phyloP scores from a whole-genome alignment of 2,113 vertebrate species.

The Phoenicopterus ruber region DNA sequence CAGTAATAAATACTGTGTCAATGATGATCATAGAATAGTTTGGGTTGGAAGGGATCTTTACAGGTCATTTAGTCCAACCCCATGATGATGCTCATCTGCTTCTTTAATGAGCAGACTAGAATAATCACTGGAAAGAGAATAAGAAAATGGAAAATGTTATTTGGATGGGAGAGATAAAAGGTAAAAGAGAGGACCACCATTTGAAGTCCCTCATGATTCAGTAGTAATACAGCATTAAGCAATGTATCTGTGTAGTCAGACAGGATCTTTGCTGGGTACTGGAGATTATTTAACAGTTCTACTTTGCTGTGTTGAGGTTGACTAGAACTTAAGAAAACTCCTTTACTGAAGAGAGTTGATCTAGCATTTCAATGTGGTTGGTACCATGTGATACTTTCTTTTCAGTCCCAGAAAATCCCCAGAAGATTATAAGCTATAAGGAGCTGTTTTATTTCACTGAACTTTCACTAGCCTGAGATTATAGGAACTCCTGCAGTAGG shows the following conservation, averaged over 20 bases:
- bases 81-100: neutral
- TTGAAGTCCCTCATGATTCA: neutral
- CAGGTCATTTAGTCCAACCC: too few species aligned
- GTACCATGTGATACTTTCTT: neutral
- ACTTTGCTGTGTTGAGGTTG: neutral
- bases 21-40: too few species aligned
- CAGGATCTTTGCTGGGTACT: neutral
- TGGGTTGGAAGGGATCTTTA: too few species aligned
- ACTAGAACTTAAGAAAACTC: neutral
- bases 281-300: neutral
- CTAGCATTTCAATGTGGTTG: neutral
- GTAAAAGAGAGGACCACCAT: neutral
- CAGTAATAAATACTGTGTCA: neutral
- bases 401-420: neutral
- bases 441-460: neutral
- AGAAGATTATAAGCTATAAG: neutral
- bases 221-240: neutral
- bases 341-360: neutral
- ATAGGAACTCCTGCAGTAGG: neutral
- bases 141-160: neutral
- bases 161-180: neutral
- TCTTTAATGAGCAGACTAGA: neutral
- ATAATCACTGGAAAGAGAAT: neutral
- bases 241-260: neutral
- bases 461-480: neutral